Conservation (phyloP, 2,888 invertebrate species). For the Acanthopleura granulata region DNA sequence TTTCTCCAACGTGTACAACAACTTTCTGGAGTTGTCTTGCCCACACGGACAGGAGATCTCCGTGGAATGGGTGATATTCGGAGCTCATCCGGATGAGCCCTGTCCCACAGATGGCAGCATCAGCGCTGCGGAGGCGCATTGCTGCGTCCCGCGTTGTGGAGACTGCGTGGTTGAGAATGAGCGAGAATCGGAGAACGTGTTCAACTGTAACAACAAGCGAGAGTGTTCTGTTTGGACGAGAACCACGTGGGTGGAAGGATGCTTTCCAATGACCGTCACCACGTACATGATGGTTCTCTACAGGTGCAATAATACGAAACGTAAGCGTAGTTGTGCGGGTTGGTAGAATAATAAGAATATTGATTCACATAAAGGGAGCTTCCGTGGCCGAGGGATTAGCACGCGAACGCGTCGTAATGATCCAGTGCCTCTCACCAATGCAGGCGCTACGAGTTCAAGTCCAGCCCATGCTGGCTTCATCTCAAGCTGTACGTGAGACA, state of each 20-base stretch:
- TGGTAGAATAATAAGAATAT: no score
- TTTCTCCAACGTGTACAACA: not conserved
- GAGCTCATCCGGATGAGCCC: not conserved
- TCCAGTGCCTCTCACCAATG: no score
- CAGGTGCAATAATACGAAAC: not conserved
- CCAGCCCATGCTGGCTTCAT: no score
- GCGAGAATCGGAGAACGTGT: slow-evolving; percentile 11
- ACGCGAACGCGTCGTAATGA: no score
- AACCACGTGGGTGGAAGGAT: not conserved
- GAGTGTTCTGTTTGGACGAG: slow-evolving; percentile 1
- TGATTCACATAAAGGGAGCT: no score
- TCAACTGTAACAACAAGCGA: not conserved
- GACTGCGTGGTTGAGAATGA: slow-evolving; percentile 8
- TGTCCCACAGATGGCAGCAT: not conserved
- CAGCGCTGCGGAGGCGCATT: not conserved
- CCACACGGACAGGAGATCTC: not conserved
- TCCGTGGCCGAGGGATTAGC: no score
- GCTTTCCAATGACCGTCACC: not conserved
- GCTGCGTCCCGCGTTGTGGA: slow-evolving; percentile 11
- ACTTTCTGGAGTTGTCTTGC: slow-evolving; percentile 9
- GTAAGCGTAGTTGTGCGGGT: not conserved
- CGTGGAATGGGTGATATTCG: slow-evolving; percentile 14
- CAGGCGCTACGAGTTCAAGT: no score
- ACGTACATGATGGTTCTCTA: slow-evolving; percentile 9
- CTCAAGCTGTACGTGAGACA: no score